Evolutionary conservation across 2,888 invertebrate genomes (phyloP), one percentile per base, ranked within the genome.

Genomic region (Aspidapion aeneum): DNA sequence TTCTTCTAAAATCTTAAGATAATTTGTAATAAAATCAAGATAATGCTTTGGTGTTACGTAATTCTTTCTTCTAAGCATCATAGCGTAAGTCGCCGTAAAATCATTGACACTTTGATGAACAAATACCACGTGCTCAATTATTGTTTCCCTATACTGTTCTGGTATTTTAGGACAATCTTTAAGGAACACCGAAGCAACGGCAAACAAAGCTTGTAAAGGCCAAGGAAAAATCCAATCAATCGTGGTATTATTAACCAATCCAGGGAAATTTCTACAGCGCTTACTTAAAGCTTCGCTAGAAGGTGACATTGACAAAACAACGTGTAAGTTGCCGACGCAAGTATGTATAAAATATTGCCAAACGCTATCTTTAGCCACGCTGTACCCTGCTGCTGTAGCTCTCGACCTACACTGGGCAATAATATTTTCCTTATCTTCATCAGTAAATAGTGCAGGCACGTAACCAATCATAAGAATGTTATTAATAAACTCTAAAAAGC

Each of bases 141-240:
- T 89, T 1, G 82, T 81, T 2, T 87, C 83, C 18, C 91, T 85
- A 49, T 72, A 75, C 2, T 69, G 60, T 66, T 75, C 75, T 1
- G 79, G 78, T 62, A 80, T 74, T 62, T 73, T 73, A 0, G 73
- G 72, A 61, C 74, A 88, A 70, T 95, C 90, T 71, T 90, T 86
- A 0, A 96, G 82, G 74, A 89, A 93, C 1, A 92, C 90, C 62
- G 90, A 90, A 0, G 96, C 96, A 0, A 96, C 95, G 0, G 95
- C 93, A 61, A 89, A 82, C 57, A 96, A 77, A 0, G 96, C 96
- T 77, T 96, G 93, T 68, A 90, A 86, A 0, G 96, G 95, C 96
- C 96, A 96, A 0, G 95, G 90, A 79, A 93, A 94, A 76, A 95
- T 88, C 96, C 96, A 96, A 78, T 96, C 94, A 68, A 96, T 94